Base-by-base conservation (phyloP, 2,888 invertebrate genomes). In the Pammene aurita region DNA sequence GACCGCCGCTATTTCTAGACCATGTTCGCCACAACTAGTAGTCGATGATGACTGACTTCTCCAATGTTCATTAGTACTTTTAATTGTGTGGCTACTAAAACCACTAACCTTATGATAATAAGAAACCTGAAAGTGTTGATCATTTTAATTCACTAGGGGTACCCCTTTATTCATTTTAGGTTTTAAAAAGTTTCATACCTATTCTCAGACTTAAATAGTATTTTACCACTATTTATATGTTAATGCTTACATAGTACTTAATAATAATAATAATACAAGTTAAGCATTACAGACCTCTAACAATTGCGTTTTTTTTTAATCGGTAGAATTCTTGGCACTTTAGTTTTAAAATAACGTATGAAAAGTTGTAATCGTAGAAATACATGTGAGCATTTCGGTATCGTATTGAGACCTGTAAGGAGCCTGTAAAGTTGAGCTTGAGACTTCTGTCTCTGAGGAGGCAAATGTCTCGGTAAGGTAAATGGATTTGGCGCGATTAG, bases 401-500 rank as follows among this genome's bases (percentile, higher is more conserved):
- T 11, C 5, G 5, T 4, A 18, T 11, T 11, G 11, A 18, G 50
- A 48, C 16, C n/a, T 16, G 14, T 48, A 11, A 42, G n/a, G 6
- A 14, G n/a, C 6, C 6, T 34, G 0, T 34, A 18, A 58, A 44
- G 7, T 44, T 44, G 26, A 14, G 9, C 13, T 38, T 16, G 9
- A 62, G 41, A 41, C 26, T 2, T 26, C 26, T 35, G 50, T 38
- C 18, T 48, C 16, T 72, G 56, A 34, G 55, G 13, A 48, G 48
- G 6, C 57, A 58, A 64, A 68, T 14, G 57, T 44, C 44, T 46
- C 26, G 54, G 69, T 60, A 65, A 69, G 69, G 69, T 76, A 77
- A 77, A 80, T 73, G 75, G 72, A 81, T 83, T 83, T 79, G 78
- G 74, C 73, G 74, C 76, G 81, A 80, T 82, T 80, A 82, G 82